A percentile compares a stretch with the other conserved stretches of the same genome.
Evolutionary conservation across 2,113 vertebrate genomes (phyloP).

Genomic region (Arothron firmamentum): DNA sequence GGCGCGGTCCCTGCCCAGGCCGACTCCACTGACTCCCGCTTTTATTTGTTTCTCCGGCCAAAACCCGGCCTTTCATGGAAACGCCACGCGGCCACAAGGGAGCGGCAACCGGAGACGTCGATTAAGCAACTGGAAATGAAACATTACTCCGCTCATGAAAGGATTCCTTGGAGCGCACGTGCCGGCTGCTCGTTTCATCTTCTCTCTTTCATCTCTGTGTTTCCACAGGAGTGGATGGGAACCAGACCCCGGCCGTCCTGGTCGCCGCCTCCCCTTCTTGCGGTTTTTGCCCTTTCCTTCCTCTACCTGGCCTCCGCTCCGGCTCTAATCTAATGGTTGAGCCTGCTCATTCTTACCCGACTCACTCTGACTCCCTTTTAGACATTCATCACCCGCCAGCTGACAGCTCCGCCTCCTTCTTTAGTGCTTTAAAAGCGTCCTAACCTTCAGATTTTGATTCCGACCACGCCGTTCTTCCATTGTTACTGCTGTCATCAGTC

Average conservation of each 20-base stretch:
- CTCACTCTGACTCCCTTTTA: conserved; percentile 4
- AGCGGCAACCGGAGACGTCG: conserved; percentile 44
- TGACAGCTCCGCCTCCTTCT: too few species aligned
- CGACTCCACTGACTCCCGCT: conserved; percentile 9
- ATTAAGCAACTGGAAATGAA: conserved; percentile 56
- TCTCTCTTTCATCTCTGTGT: conserved; percentile 54
- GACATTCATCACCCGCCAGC: conserved; percentile 15
- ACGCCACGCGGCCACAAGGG: conserved; percentile 11
- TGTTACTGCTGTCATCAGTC: not conserved
- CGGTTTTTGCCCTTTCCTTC: conserved; percentile 33
- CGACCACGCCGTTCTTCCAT: too few species aligned
- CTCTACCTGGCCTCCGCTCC: conserved; percentile 17
- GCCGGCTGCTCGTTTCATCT: conserved; percentile 52
- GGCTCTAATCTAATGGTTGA: conserved; percentile 20
- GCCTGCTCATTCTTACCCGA: conserved; percentile 18
- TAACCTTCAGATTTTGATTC: too few species aligned
- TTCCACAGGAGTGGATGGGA: conserved; percentile 57
- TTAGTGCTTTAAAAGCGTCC: too few species aligned
- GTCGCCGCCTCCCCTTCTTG: conserved; percentile 30
- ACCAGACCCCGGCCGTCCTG: conserved; percentile 50
- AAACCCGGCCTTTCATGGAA: conserved; percentile 32
- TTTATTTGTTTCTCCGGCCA: conserved; percentile 38
- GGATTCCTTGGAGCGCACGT: conserved; percentile 49
- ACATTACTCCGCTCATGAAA: conserved; percentile 49
- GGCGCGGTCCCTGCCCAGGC: conserved; percentile 17